Conservation (phyloP, 2,797 vertebrate species). For the Sphenodon punctatus region DNA sequence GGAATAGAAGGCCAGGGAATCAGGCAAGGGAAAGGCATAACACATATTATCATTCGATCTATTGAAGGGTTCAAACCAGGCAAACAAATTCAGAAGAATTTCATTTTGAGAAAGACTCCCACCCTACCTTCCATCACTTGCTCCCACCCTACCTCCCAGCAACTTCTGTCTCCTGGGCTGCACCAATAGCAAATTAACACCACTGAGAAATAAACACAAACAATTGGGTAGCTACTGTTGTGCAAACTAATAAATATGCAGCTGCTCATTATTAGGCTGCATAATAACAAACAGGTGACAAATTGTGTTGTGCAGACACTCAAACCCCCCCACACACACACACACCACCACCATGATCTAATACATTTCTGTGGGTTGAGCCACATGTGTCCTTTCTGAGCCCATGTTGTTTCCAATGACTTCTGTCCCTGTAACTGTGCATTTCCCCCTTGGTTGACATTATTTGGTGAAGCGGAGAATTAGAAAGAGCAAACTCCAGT, state of each 20-base stretch:
- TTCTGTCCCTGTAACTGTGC: slow-evolving; percentile 29
- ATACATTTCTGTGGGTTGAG: slow-evolving; percentile 50
- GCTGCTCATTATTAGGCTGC: slow-evolving; percentile 19
- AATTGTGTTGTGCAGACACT: slow-evolving; percentile 51
- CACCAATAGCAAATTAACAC: too few relatives aligned
- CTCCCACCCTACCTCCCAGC: too few relatives aligned
- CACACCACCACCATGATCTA: too few relatives aligned
- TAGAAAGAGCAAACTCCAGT: slow-evolving; percentile 43
- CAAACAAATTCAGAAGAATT: too few relatives aligned
- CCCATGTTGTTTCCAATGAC: slow-evolving; percentile 42
- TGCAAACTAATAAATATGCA: slow-evolving; percentile 50
- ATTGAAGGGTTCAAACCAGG: too few relatives aligned
- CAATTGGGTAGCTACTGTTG: slow-evolving; percentile 47
- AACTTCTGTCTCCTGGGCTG: too few relatives aligned
- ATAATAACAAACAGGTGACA: slow-evolving; percentile 49
- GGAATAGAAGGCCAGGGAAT: too few relatives aligned
- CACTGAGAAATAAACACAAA: slow-evolving; percentile 41
- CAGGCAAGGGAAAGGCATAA: too few relatives aligned
- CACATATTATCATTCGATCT: too few relatives aligned
- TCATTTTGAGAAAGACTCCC: too few relatives aligned
- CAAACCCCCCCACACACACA: too few relatives aligned
- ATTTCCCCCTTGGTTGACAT: slow-evolving; percentile 8
- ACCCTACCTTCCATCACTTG: too few relatives aligned
- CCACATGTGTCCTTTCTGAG: slow-evolving; percentile 37
- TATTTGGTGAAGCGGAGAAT: slow-evolving; percentile 39